Conservation (phyloP, 2,797 vertebrate species). For the Columba guinea region DNA sequence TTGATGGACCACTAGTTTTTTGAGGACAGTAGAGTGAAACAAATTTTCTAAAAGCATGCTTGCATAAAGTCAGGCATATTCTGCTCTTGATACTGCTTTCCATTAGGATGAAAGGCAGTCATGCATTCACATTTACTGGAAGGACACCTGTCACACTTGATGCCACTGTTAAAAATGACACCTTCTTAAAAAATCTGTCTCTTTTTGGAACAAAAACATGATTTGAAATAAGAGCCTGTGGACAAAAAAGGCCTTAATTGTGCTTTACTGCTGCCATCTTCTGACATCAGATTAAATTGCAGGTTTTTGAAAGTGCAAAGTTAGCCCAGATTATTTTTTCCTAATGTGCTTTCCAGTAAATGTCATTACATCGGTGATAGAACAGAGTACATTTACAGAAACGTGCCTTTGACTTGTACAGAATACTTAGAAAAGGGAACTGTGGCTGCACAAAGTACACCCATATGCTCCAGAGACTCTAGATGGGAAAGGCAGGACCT, state of each 20-base stretch:
- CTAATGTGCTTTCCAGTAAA: background rate
- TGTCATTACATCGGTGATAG: background rate
- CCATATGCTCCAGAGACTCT: background rate
- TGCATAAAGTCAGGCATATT: background rate
- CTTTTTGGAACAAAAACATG: background rate
- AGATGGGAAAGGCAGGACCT: background rate
- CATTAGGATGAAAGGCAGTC: background rate
- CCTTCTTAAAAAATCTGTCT: background rate
- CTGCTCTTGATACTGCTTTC: background rate
- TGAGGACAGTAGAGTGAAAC: background rate
- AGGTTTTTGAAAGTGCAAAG: background rate
- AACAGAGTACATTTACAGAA: background rate
- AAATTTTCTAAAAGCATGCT: background rate
- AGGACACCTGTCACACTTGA: background rate
- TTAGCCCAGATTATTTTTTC: background rate
- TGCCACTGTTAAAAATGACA: background rate
- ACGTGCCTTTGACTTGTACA: background rate
- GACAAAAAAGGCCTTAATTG: background rate
- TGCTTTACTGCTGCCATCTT: conserved; percentile 74
- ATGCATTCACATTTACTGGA: background rate
- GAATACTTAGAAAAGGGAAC: background rate
- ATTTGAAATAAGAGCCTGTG: background rate
- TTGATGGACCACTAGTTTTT: background rate
- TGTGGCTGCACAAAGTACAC: rapidly evolving
- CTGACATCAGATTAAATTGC: conserved; percentile 41